Evolutionary conservation across 2,113 vertebrate genomes (phyloP), one percentile per base, ranked within the genome.

Genomic region (Nycticebus coucang): DNA sequence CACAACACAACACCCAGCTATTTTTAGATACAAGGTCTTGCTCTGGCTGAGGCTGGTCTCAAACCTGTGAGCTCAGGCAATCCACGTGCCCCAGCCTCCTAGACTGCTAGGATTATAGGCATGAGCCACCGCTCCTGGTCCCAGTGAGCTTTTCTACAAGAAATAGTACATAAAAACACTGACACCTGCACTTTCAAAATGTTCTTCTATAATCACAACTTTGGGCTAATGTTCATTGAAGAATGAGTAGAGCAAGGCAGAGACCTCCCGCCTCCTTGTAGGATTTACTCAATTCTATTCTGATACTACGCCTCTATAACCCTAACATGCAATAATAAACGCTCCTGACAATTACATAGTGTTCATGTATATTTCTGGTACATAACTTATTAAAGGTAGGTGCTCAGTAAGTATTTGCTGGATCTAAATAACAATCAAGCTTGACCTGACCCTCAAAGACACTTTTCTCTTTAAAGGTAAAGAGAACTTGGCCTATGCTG

Each of bases 151-250:
- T 2, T 15, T 3, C 75, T 75, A 26, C 17, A 6, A 68, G 60
- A 21, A 83, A 13, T 35, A 53, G 11, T 18, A 64, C 68, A 14
- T 4, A 24, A 0, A 2, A 4, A 33, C 0, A 1, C 30, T n/a
- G 13, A 53, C 1, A 5, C 64, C 35, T 17, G 8, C 22, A 10
- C 4, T 45, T 64, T 9, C 35, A 14, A 17, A 55, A 35, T 37
- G 14, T 3, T 37, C 21, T 17, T 9, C n/a, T 24, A 7, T 26
- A 21, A 30, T 7, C 35, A 22, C 53, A 28, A 4, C n/a, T 3
- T 55, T 3, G 3, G 19, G 59, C 33, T 4, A 28, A 28, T 6
- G 60, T 10, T n/a, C 35, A 37, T 18, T 5, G 7, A 33, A 35
- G 10, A 75, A 10, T 10, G n/a, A 59, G 45, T 17, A 33, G 69